These are phyloP conservation scores for Xestia ashworthii DNA, from an alignment of 2,888 invertebrate species.

Conservation along the genomic window DNA sequence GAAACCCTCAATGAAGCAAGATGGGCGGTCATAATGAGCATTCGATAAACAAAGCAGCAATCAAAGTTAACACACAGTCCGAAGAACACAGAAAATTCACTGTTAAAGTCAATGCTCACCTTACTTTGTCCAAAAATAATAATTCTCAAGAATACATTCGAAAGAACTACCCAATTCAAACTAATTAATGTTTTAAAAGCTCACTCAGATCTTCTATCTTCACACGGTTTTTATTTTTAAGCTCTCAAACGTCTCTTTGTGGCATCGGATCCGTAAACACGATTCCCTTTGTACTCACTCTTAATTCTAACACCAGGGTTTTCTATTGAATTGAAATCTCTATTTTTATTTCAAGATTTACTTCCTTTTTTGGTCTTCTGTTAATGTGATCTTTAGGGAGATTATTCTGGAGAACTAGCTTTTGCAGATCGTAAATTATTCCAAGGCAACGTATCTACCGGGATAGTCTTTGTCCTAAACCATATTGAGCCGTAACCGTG, in stretches of 20 bases:
- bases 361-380: slow-evolving; percentile 37
- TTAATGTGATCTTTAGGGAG: neutral
- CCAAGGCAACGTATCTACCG: no score
- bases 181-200: slow-evolving; percentile 57
- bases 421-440: neutral
- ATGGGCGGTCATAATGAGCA: neutral
- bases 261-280: slow-evolving; percentile 66
- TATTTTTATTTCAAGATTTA: slow-evolving; percentile 45
- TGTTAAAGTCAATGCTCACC: neutral
- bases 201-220: slow-evolving; percentile 60
- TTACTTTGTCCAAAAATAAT: slow-evolving; percentile 25
- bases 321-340: slow-evolving; percentile 51
- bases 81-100: slow-evolving; percentile 8
- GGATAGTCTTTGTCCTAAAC: neutral
- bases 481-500: neutral
- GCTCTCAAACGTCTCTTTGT: slow-evolving; percentile 56
- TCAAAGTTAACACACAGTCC: neutral
- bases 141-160: slow-evolving; percentile 8
- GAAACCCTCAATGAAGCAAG: neutral
- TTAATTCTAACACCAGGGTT: slow-evolving; percentile 57
- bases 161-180: slow-evolving; percentile 45
- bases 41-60: neutral
- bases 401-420: neutral
- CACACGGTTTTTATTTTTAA: slow-evolving; percentile 57
- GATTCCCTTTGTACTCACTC: slow-evolving; percentile 54